Percentiles rank a stretch among this genome's conserved stretches.
Conservation (phyloP, 2,888 invertebrate genomes). For the Miltochrista miniata region DNA sequence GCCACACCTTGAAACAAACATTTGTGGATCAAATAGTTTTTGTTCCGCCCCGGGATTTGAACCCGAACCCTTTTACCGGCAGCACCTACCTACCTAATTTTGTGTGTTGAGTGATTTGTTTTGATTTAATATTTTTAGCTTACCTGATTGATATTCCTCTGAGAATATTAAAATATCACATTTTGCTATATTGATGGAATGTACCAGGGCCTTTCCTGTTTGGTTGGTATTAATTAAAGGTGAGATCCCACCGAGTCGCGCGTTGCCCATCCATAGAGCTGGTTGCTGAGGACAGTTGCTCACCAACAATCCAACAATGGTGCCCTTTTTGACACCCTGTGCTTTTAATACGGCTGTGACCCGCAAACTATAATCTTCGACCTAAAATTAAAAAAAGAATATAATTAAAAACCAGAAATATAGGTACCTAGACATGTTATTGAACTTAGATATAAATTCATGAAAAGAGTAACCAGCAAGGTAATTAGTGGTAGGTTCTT, state of each 20-base stretch:
- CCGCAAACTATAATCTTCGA: conserved; percentile 93
- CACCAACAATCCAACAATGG: conserved; percentile 94
- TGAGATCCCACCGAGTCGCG: conserved; percentile 92
- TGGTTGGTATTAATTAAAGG: conserved; percentile 98
- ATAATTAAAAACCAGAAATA: no score
- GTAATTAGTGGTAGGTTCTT: no score
- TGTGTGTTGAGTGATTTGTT: no score
- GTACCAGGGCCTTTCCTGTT: conserved; percentile 90
- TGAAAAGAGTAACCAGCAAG: no score
- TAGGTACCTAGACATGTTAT: no score
- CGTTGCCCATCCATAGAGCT: conserved; percentile 95
- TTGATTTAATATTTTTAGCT: no score
- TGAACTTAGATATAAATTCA: no score
- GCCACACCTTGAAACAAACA: no score
- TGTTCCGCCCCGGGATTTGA: no score
- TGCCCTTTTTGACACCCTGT: conserved; percentile 92
- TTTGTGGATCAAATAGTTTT: no score
- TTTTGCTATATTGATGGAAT: conserved; percentile 94
- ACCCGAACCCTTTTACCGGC: no score
- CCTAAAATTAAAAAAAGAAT: conserved; percentile 71
- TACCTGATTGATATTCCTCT: conserved; percentile 87
- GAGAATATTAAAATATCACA: conserved; percentile 94
- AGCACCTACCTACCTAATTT: no score
- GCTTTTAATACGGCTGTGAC: conserved; percentile 91
- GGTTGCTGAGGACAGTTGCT: conserved; percentile 97